These are phyloP conservation scores for Lophotriccus pileatus DNA, from an alignment of 2,797 vertebrate genomes.

Conservation along the genomic window DNA sequence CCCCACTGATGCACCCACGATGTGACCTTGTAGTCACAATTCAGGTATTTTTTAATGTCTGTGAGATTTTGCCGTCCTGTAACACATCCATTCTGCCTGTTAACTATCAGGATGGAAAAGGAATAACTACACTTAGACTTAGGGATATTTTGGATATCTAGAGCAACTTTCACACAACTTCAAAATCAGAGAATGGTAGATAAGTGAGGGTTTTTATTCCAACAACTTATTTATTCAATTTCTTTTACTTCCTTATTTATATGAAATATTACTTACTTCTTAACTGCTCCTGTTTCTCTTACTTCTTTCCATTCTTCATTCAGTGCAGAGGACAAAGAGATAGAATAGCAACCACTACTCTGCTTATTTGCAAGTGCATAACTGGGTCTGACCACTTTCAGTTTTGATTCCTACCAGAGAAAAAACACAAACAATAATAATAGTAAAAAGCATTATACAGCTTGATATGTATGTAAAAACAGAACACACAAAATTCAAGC, in stretches of 20 bases:
- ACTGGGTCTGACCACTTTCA: conserved; percentile 51
- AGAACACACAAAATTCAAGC: background rate
- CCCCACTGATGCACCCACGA: background rate
- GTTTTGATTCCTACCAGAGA: conserved; percentile 66
- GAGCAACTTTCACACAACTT: background rate
- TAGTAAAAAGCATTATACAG: background rate
- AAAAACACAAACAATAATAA: background rate
- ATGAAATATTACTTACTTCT: conserved; percentile 77
- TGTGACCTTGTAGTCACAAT: background rate
- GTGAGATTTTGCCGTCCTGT: background rate
- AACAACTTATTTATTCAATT: background rate
- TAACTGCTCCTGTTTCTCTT: conserved; percentile 78
- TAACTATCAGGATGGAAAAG: background rate
- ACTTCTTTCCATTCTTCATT: conserved; percentile 82
- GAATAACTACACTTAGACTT: background rate
- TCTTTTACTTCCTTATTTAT: background rate
- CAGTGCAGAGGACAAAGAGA: conserved; percentile 79
- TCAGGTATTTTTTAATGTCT: background rate
- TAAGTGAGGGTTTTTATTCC: background rate
- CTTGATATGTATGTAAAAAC: background rate
- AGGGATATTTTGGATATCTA: background rate
- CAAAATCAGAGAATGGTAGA: background rate
- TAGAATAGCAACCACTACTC: conserved; percentile 76
- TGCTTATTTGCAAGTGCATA: conserved; percentile 85
- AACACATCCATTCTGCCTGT: background rate